Conservation (phyloP, 2,888 invertebrate species). For the Xestia sexstrigata region DNA sequence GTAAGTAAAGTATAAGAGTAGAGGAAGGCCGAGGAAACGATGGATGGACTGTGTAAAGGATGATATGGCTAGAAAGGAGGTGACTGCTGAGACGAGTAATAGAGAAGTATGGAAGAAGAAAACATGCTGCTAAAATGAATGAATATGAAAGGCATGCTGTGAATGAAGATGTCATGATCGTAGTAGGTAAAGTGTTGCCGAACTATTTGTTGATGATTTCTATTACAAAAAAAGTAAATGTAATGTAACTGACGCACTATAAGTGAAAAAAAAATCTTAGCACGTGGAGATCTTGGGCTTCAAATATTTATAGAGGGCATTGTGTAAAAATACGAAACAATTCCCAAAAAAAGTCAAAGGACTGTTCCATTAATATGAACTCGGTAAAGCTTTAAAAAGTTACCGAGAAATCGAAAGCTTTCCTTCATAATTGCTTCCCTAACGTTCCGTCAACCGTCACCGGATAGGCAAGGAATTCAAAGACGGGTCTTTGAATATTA, state of each 20-base stretch:
- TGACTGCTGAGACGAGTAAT: too few species aligned
- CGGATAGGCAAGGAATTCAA: conserved; percentile 7
- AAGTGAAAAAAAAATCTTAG: neutral
- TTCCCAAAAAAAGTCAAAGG: neutral
- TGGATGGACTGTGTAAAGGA: too few species aligned
- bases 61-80: too few species aligned
- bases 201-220: neutral
- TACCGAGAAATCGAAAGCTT: conserved; percentile 16
- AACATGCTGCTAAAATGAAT: too few species aligned
- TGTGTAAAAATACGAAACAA: neutral
- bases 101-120: too few species aligned
- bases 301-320: neutral
- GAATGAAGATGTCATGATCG: too few species aligned
- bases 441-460: conserved; percentile 35
- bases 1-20: neutral
- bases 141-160: too few species aligned
- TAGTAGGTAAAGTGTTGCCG: neutral
- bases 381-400: conserved; percentile 29
- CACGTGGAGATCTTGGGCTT: neutral
- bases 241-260: neutral
- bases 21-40: too few species aligned
- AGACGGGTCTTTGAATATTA: too few species aligned
- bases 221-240: neutral
- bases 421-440: conserved; percentile 31
- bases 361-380: conserved; percentile 22